Evolutionary conservation across 2,888 invertebrate genomes (phyloP), one percentile per base, ranked within the genome.

Genomic region (Scotopteryx bipunctaria): DNA sequence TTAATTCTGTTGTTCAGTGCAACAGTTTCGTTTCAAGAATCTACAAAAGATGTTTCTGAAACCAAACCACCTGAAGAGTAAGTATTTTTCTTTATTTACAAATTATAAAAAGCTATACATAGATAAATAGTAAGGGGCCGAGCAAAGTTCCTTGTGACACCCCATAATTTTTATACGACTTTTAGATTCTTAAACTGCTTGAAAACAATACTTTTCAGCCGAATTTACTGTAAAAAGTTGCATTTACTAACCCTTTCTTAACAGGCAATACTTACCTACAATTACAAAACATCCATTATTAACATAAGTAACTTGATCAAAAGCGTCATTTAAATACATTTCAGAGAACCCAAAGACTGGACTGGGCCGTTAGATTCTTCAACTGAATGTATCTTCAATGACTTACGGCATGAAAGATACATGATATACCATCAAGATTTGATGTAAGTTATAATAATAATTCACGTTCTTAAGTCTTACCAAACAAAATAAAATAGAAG

Each of bases 361-460:
- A 53, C 9, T 13, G 53, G 60, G 19, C 62, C 66, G 2, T n/a
- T 31, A 1, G 76, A 27, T 6, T 2, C 23, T 3, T 55, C 64
- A 0, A 55, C 83, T 0, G 84, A 86, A 19, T 90, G 87, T 40
- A 77, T 90, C 33, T 81, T 78, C 67, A 88, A 90, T 50, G 89
- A 91, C 55, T 57, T 91, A 41, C 64, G 86, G 33, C 71, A 70
- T 14, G 86, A 87, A 45, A 73, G 87, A 71, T 91, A 83, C 47
- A 70, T 73, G 48, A 74, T 90, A 40, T 77, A 73, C 0, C 76
- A 83, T 56, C 91, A 91, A 59, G 83, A 91, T 61, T 68, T 89
- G 13, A 67, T 88, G 91, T 91, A 61, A 91, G 91, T 76, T 1
- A 19, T 5, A 15, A 15, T 36, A 8, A 19, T 19, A 19, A 6